These are phyloP conservation scores for Nasonia giraulti DNA, from an alignment of 1,140 invertebrate genomes.

Conservation along the genomic window DNA sequence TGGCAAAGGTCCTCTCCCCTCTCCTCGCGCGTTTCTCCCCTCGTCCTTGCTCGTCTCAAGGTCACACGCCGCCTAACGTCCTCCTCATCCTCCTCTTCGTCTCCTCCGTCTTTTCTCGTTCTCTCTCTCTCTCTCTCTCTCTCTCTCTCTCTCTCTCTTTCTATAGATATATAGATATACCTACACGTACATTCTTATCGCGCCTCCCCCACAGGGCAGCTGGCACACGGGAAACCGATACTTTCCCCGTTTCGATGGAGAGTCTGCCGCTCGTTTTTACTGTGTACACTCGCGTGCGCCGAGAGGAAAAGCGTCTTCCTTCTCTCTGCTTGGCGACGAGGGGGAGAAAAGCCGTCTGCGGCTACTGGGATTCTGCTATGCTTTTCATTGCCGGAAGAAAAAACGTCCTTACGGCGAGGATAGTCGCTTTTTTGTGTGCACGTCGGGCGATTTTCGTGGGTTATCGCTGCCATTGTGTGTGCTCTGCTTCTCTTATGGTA, in stretches of 20 bases:
- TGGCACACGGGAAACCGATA: neutral
- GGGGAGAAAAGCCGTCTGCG: neutral
- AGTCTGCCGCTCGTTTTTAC: neutral
- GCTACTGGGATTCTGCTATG: too few relatives aligned
- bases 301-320: neutral
- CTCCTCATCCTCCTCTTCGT: neutral
- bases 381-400: neutral
- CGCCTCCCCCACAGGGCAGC: neutral
- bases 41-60: slow-evolving; percentile 28
- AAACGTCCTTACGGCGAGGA: neutral
- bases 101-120: neutral
- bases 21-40: neutral
- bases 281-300: neutral
- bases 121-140: neutral
- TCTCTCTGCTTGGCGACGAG: neutral
- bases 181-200: neutral
- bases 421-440: neutral
- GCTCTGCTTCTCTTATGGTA: neutral
- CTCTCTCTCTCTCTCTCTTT: neutral
- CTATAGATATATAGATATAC: neutral
- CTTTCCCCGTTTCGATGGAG: neutral
- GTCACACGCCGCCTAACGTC: neutral
- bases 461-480: neutral
- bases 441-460: neutral
- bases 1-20: slow-evolving; percentile 29